Evolutionary conservation across 2,113 vertebrate genomes (phyloP).

Genomic region (Oncorhynchus tshawytscha): DNA sequence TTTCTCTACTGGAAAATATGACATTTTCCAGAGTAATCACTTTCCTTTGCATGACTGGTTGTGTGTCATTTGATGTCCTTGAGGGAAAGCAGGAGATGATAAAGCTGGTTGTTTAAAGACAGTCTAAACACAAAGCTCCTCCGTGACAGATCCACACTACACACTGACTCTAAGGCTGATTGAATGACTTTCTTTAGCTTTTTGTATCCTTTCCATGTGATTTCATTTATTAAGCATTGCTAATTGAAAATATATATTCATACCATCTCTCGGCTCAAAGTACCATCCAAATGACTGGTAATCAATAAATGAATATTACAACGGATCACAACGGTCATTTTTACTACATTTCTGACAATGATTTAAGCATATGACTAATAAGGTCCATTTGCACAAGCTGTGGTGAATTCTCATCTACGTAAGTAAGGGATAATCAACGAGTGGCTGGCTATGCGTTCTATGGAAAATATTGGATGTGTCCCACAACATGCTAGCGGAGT

Average conservation of each 20-base stretch:
- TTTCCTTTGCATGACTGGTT: background rate
- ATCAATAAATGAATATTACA: conserved; percentile 22
- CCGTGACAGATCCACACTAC: background rate
- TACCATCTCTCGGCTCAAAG: conserved; percentile 13
- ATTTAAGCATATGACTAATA: background rate
- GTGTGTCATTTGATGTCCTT: conserved; percentile 26
- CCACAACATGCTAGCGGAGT: too few relatives aligned
- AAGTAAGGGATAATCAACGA: too few relatives aligned
- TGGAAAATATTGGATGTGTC: too few relatives aligned
- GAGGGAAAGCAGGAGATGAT: conserved; percentile 19
- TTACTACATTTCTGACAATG: conserved; percentile 6
- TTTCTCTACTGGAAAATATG: conserved; percentile 41
- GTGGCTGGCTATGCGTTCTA: too few relatives aligned
- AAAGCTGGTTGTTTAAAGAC: conserved; percentile 1
- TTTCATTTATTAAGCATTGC: conserved; percentile 6
- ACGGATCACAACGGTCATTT: conserved; percentile 1
- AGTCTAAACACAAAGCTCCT: background rate
- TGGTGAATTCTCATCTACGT: background rate
- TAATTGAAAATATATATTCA: conserved; percentile 22
- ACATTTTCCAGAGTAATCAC: conserved; percentile 43
- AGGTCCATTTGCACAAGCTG: background rate
- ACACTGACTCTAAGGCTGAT: background rate
- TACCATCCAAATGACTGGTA: conserved; percentile 3
- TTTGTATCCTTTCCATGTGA: background rate
- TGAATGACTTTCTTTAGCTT: background rate